Evolutionary conservation across 2,888 invertebrate species (phyloP), one percentile per base, ranked within the genome.

Genomic region (Acanthosepion esculentum): DNA sequence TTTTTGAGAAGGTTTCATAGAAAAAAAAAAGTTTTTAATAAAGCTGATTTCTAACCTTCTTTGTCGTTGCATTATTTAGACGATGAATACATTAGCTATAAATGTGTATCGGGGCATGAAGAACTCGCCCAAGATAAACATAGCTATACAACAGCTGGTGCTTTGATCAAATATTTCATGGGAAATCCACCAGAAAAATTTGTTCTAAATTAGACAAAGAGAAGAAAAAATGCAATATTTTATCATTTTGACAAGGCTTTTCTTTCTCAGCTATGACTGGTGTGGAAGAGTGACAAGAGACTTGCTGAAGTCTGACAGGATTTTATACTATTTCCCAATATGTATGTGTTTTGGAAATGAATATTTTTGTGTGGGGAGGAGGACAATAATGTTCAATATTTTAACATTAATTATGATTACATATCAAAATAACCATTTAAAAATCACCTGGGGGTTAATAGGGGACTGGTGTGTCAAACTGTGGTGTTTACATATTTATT

Each of bases 111-210:
- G 78, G 78, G 1, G n/a, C 33, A 33, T 78, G 78, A 78, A 78
- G n/a, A 78, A 78, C 78, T n/a, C 78, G 78, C 78, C 78, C 78
- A 78, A 78, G 78, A 78, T 78, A 78, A 78, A 78, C 78, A 78
- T 78, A 18, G 78, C 78, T 78, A n/a, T 33, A 78, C 78, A 33
- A 78, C 78, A 78, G 78, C 78, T 78, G 78, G 78, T 78, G 78
- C 78, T n/a, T 33, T 15, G n/a, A 78, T 78, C 78, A 78, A 78
- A 78, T n/a, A 78, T 15, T 78, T 78, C 78, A 78, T 78, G 78
- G 78, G 78, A 78, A 78, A 78, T 78, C 78, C 78, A n/a, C 78
- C 4, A 78, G n/a, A n/a, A 78, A 78, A 78, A 78, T n/a, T 78
- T 78, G 78, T 78, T n/a, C n/a, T n/a, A 78, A 78, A 78, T n/a